Base-by-base conservation (phyloP, 2,888 invertebrate genomes). In the Tholera decimalis region DNA sequence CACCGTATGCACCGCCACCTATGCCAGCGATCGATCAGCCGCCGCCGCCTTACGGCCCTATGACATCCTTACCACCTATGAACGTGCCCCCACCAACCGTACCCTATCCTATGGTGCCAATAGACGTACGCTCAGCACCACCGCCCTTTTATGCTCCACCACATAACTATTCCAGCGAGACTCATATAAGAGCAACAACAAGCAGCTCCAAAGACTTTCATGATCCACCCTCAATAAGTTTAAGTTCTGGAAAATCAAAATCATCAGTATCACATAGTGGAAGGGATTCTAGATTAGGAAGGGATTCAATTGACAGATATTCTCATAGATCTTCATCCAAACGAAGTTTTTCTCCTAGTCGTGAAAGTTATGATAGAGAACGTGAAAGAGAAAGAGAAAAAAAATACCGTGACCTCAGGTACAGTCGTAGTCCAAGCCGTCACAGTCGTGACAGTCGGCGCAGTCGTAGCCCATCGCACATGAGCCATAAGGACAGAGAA, bases 381-480 rank as follows among this genome's bases (percentile, higher is more conserved):
- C 65, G 55, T 63, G 60, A 66, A 13, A 80, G 67, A 46, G 79
- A 84, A 61, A 79, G 77, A 63, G 79, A 80, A 22, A 79, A 79
- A 39, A 85, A 82, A 66, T 79, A 86, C 37, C 74, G 66, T 58
- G 82, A 81, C 55, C 77, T 73, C 30, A 77, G 77, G 57, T 72
- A 84, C 53, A 87, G 86, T 63, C 85, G 83, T 22, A 92, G 91
- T 73, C 89, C 89, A 7, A 87, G 86, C 15, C 79, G 75, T 46
- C 66, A 28, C 3, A 84, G 86, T 75, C 79, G 75, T 41, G 59
- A 28, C 5, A 84, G 66, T 35, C 73, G 75, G 26, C 59, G 66
- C 24, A 72, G 72, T 49, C 67, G 82, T 44, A 86, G 85, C 59
- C 77, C 82, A 11, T 78, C 88, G 26, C 81, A 85, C 33, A 72